Base-by-base conservation (phyloP, 2,888 invertebrate genomes). In the Pachycephus smyrnensis region DNA sequence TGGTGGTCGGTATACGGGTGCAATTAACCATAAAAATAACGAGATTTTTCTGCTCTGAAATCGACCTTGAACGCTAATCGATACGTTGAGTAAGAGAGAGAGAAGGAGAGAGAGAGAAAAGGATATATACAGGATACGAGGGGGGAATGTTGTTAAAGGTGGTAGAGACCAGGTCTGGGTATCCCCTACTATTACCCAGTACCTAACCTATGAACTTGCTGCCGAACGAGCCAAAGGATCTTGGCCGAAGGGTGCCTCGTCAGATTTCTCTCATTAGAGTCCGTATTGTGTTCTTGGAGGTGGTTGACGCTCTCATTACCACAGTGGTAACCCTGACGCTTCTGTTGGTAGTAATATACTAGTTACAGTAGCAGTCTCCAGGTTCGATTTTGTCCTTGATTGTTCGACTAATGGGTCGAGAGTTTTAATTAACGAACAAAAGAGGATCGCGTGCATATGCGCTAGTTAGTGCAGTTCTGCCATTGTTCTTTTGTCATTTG, bases 261-360 rank as follows among this genome's bases (percentile, higher is more conserved):
- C 90, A 88, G 90, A 91, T 91, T 90, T 90, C 90, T 91, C 91
- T 91, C 91, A 89, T 91, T 91, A 91, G 88, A 89, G 90, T 88
- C 89, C 85, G 89, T 88, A 90, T 91, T 90, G 90, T 90, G 88
- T 86, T 85, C 87, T 84, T 85, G 85, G 81, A 84, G 86, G 87
- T 87, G 88, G 88, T 89, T 88, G 86, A 84, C 82, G 86, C 85
- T 83, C 84, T 31, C 40, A 15, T 76, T 73, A 74, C 75, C 55
- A 15, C 55, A 55, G 15, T 55, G 55, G 55, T 23, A 55, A 55
- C 9, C 23, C 55, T 55, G 55, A 55, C 6, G 55, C 23, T 55
- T 55, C 55, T 23, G 55, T 55, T 55, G 55, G 55, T 9, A 23
- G 23, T 55, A 55, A 23, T 9, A 23, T 23, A 23, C 55, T 9